A percentile compares a stretch with the other conserved stretches of the same genome.
Evolutionary conservation across 2,888 invertebrate species (phyloP).

Genomic region (Neoaliturus tenellus): DNA sequence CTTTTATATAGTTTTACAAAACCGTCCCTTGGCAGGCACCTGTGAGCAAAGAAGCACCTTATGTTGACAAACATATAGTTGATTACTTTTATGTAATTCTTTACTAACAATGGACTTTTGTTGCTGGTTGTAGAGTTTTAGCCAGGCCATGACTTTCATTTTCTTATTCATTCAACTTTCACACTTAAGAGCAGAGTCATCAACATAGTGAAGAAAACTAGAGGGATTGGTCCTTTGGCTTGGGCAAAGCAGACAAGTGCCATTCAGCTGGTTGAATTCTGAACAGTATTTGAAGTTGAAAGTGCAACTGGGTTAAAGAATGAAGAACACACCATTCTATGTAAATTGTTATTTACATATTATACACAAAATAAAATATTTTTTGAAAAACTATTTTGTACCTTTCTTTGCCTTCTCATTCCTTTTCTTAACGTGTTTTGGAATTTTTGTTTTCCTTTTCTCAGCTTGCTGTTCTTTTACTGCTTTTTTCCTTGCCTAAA

Average conservation of each 20-base stretch:
- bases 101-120: no score
- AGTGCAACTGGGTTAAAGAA: background rate
- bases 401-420: conserved; percentile 79
- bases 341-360: conserved; percentile 27
- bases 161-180: conserved; percentile 27
- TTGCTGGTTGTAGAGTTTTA: conserved; percentile 8
- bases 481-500: conserved; percentile 86
- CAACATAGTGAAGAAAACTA: no score
- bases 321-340: background rate
- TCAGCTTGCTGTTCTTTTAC: conserved; percentile 93
- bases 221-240: no score
- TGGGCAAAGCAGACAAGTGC: no score
- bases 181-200: background rate
- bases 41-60: no score
- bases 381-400: background rate
- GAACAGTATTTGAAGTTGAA: background rate
- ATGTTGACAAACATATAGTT: no score
- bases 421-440: conserved; percentile 95
- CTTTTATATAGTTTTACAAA: no score
- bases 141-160: conserved; percentile 7
- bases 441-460: conserved; percentile 91
- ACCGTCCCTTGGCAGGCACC: no score
- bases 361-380: background rate
- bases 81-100: no score
- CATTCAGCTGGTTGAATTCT: no score